These are phyloP conservation scores for Ligdia adustata DNA, from an alignment of 2,888 invertebrate species.

Conservation along the genomic window DNA sequence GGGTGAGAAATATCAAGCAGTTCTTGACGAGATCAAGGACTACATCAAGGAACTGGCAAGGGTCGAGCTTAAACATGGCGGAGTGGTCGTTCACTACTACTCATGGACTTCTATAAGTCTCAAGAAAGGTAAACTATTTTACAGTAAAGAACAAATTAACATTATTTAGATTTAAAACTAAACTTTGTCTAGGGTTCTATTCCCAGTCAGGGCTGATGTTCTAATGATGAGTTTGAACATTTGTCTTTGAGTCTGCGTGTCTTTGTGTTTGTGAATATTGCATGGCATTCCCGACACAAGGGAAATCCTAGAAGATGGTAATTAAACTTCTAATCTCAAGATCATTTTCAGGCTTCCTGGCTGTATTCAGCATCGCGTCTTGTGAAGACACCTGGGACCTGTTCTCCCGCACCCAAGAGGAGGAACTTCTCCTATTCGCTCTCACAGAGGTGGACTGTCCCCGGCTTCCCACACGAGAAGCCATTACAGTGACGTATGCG, in stretches of 20 bases:
- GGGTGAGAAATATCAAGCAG: slow-evolving; percentile 83
- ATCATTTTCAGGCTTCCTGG: slow-evolving; percentile 87
- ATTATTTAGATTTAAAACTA: too few species aligned
- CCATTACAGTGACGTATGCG: slow-evolving; percentile 89
- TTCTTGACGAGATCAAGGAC: slow-evolving; percentile 83
- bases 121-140: slow-evolving; percentile 89
- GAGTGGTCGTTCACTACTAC: slow-evolving; percentile 87
- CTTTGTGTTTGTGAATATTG: too few species aligned
- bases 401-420: slow-evolving; percentile 85
- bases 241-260: too few species aligned
- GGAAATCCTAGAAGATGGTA: too few species aligned
- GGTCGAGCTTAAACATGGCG: slow-evolving; percentile 87
- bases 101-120: slow-evolving; percentile 87
- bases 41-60: slow-evolving; percentile 86
- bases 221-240: too few species aligned
- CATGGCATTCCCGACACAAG: too few species aligned
- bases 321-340: too few species aligned
- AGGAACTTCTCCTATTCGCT: slow-evolving; percentile 88
- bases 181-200: too few species aligned
- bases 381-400: slow-evolving; percentile 90
- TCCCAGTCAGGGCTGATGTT: too few species aligned
- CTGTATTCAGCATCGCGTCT: slow-evolving; percentile 89
- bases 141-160: too few species aligned
- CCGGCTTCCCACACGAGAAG: slow-evolving; percentile 86
- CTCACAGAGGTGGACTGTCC: slow-evolving; percentile 92